phyloP scores from a whole-genome alignment of 2,888 invertebrate species.

The Nephrocerus scutellatus region DNA sequence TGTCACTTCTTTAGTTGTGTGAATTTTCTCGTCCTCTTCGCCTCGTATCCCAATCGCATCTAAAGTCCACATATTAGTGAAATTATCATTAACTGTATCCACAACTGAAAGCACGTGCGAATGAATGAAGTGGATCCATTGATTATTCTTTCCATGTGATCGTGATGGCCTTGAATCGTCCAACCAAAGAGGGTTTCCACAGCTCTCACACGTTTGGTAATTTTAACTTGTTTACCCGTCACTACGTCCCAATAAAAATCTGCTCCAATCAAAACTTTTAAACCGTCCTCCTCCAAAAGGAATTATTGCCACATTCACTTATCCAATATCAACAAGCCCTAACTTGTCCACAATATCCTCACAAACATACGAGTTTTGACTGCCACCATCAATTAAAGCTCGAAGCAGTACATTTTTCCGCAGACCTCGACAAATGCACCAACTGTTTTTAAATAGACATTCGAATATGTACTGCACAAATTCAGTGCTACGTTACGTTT shows the following conservation, averaged over 20 bases:
- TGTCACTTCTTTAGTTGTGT: not conserved
- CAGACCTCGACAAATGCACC: slow-evolving; percentile 1
- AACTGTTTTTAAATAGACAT: slow-evolving; percentile 8
- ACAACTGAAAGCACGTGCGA: slow-evolving; percentile 5
- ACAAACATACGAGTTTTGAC: too few species aligned
- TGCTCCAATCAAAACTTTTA: slow-evolving; percentile 6
- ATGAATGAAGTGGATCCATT: not conserved
- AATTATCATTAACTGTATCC: too few species aligned
- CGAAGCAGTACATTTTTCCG: slow-evolving; percentile 1
- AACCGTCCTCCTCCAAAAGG: slow-evolving; percentile 4
- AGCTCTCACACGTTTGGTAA: slow-evolving; percentile 1
- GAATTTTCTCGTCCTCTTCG: slow-evolving; percentile 6
- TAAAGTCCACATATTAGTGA: slow-evolving; percentile 6
- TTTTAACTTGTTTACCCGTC: slow-evolving; percentile 9
- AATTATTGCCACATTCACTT: slow-evolving; percentile 1
- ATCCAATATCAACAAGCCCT: slow-evolving; percentile 5
- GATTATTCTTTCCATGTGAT: slow-evolving; percentile 3
- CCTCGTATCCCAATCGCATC: slow-evolving; percentile 8
- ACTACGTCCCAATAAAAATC: slow-evolving; percentile 8
- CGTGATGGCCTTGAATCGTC: slow-evolving; percentile 7
- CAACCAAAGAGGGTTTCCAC: slow-evolving; percentile 8
- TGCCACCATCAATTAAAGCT: slow-evolving; percentile 9
- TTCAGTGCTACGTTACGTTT: too few species aligned
- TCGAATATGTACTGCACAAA: too few species aligned
- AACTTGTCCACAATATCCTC: too few species aligned